Conservation (phyloP, 2,113 vertebrate species). For the Strix uralensis region DNA sequence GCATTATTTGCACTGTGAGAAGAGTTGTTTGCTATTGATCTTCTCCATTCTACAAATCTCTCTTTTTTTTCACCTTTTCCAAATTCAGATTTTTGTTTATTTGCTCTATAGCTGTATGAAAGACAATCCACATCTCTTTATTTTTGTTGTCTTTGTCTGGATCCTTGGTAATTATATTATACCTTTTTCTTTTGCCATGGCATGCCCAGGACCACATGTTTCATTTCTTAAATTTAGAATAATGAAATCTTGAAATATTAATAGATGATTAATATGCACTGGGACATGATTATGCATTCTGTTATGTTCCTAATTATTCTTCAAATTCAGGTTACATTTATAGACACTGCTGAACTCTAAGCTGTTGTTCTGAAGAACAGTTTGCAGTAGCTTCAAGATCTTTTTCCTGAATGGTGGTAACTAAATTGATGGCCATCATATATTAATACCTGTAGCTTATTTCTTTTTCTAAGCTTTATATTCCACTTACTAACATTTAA, state of each 20-base stretch:
- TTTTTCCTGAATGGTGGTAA: background rate
- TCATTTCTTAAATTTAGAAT: background rate
- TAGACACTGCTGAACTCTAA: background rate
- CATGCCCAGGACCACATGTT: background rate
- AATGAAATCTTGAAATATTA: conserved; percentile 1
- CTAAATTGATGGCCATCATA: background rate
- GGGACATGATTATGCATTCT: background rate
- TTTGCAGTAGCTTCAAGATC: background rate
- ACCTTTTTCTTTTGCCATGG: background rate
- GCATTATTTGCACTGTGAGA: background rate
- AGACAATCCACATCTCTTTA: background rate
- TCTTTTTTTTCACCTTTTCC: background rate
- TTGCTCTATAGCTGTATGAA: background rate
- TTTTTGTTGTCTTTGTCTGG: background rate
- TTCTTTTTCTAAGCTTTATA: background rate
- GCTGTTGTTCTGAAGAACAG: background rate
- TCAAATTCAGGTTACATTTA: background rate
- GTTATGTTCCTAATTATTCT: background rate
- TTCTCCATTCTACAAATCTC: background rate
- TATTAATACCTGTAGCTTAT: background rate
- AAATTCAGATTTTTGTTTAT: background rate
- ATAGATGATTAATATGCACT: background rate
- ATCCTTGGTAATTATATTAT: background rate
- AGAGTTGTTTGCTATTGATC: background rate
- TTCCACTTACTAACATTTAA: background rate